Conservation (phyloP, 64 coral and sea anemone genomes). For the Actinia tenebrosa region DNA sequence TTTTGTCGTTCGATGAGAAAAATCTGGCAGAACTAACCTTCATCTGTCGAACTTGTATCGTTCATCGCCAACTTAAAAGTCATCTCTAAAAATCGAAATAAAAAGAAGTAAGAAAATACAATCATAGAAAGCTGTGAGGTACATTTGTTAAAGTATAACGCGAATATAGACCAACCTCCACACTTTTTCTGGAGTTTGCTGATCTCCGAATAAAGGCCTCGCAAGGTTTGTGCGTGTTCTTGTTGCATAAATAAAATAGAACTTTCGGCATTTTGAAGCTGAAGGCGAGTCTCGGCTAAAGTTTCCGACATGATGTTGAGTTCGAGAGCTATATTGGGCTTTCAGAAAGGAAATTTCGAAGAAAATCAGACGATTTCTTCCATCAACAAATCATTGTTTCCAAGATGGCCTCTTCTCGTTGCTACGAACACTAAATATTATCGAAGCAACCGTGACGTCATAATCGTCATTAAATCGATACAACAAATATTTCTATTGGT, state of each 20-base stretch:
- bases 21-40: constrained; percentile 48
- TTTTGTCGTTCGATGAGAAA: not conserved
- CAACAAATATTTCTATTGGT: constrained; percentile 9
- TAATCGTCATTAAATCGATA: constrained; percentile 26
- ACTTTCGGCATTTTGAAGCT: constrained; percentile 98
- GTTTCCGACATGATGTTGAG: constrained; percentile 55
- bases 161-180: constrained; percentile 61
- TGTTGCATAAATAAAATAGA: constrained; percentile 98
- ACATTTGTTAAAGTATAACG: not conserved
- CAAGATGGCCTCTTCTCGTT: constrained; percentile 94
- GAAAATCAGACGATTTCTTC: not conserved
- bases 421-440: constrained; percentile 96
- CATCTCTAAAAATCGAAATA: constrained; percentile 66
- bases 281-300: constrained; percentile 58
- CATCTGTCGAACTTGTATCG: constrained; percentile 53
- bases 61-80: constrained; percentile 97
- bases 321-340: not conserved
- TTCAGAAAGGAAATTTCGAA: not conserved
- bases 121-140: not conserved
- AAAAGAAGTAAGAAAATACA: constrained; percentile 3
- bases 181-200: constrained; percentile 99
- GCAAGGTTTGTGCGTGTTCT: constrained; percentile 92
- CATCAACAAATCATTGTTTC: constrained; percentile 42
- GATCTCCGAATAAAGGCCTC: constrained; percentile 92
- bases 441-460: constrained; percentile 50